A percentile compares a stretch with the other conserved stretches of the same genome.
These are phyloP conservation scores for Nemopilema nomurai DNA, from an alignment of 30 jellyfish, hydroid and myxozoan genomes.

Conservation along the genomic window DNA sequence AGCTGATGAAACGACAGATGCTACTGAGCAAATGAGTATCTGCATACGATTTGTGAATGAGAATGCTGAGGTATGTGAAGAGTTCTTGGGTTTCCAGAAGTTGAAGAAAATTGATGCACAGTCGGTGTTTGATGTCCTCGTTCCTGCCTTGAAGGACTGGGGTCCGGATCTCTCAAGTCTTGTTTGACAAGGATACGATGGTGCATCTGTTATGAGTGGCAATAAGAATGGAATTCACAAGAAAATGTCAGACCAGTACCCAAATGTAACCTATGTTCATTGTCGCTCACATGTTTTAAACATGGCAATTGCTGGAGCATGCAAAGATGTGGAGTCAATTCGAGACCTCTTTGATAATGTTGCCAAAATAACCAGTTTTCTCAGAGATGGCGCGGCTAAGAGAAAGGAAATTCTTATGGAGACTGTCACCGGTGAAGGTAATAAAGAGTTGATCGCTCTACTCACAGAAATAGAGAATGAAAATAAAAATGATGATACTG, in stretches of 20 bases:
- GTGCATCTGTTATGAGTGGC: conserved; percentile 50
- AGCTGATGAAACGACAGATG: conserved; percentile 16
- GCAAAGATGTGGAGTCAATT: conserved; percentile 59
- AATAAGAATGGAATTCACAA: conserved; percentile 56
- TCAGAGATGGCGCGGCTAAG: conserved; percentile 47
- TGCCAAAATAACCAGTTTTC: conserved; percentile 55
- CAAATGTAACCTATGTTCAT: conserved; percentile 55
- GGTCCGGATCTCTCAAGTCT: conserved; percentile 41
- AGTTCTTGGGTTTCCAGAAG: conserved; percentile 52
- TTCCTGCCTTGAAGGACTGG: conserved; percentile 52
- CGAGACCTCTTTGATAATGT: conserved; percentile 48
- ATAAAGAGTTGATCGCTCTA: conserved; percentile 45
- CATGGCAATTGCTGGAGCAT: conserved; percentile 58
- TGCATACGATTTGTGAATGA: conserved; percentile 52
- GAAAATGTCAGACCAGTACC: conserved; percentile 59
- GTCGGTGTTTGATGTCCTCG: conserved; percentile 47
- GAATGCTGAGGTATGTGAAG: too few relatives aligned
- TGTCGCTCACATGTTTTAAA: conserved; percentile 61
- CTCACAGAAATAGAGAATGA: conserved; percentile 52
- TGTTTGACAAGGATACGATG: conserved; percentile 67
- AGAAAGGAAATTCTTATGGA: conserved; percentile 50
- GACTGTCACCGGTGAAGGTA: conserved; percentile 54
- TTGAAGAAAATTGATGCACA: conserved; percentile 38
- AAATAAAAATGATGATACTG: conserved; percentile 39
- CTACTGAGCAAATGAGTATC: conserved; percentile 47